Evolutionary conservation across 2,797 vertebrate species (phyloP), one percentile per base, ranked within the genome.

Genomic region (Poeciliopsis gracilis): DNA sequence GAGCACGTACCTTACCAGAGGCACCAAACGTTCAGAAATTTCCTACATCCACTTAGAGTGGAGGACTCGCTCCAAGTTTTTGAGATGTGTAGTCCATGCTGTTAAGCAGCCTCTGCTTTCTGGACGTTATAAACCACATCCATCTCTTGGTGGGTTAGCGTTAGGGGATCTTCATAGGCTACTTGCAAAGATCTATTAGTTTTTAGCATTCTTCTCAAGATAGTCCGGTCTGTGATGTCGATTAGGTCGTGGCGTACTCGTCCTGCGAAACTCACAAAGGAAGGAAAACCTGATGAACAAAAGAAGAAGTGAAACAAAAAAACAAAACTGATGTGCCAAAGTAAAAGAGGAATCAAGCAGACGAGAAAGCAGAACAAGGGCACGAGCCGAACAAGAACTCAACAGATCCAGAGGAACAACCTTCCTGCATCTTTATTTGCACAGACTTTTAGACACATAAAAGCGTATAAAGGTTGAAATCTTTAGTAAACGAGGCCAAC

Each of bases 281-380:
- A 53, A 53, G 10, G 23, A 73, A 73, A 47, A 53, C 11, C 25
- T n/a, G 67, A 16, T 28, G 67, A 53, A 38, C 30, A 18, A 36
- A 51, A 59, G 25, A 4, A 45, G 43, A 74, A 59, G 15, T 10
- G 36, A 59, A 61, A 10, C 10, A 11, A 45, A 43, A n/a, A 6
- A 10, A 45, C 10, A 43, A 25, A 12, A 1, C 12, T 23, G 1
- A 67, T 38, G 18, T 30, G 2, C 15, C 4, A 23, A 30, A 59
- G 18, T 20, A 30, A 74, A 57, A 74, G 33, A 28, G 73, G 53
- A 75, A 75, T 18, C 43, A 45, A 33, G 53, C 53, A 45, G 73
- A n/a, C 15, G 18, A 20, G 53, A 63, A 75, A 61, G 55, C 41
- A 47, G 73, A 75, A 59, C 73, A 74, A 45, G 73, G n/a, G 33